Percentiles rank a stretch among this genome's conserved stretches.
phyloP scores from a whole-genome alignment of 2,113 vertebrate genomes.

The Cynocephalus volans region DNA sequence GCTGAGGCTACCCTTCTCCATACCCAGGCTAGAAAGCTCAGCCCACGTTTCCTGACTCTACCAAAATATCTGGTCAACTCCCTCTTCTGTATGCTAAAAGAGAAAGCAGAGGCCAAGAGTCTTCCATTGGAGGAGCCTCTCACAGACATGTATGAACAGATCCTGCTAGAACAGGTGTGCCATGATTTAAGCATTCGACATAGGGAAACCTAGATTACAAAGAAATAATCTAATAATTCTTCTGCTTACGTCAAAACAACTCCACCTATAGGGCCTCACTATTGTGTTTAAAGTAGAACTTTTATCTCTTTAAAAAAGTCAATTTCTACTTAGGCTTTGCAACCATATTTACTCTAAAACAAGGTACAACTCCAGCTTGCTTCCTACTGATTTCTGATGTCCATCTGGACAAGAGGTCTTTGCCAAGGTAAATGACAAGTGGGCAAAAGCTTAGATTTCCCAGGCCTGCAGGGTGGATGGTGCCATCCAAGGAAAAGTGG shows the following conservation, averaged over 20 bases:
- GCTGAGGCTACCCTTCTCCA: background rate
- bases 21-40: background rate
- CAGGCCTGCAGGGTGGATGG: background rate
- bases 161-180: background rate
- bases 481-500: background rate
- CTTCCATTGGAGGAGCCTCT: background rate
- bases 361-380: background rate
- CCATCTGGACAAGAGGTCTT: background rate
- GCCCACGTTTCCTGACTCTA: background rate
- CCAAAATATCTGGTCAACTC: background rate
- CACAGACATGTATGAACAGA: background rate
- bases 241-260: background rate
- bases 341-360: constrained; percentile 31
- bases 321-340: background rate
- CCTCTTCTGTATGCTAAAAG: background rate
- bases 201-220: background rate
- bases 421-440: background rate
- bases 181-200: background rate
- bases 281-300: background rate
- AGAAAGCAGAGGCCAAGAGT: background rate
- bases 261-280: background rate
- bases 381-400: background rate
- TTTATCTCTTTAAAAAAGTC: background rate
- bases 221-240: background rate
- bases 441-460: background rate